Evolutionary conservation across 2,113 vertebrate genomes (phyloP).

Genomic region (Otis tarda): DNA sequence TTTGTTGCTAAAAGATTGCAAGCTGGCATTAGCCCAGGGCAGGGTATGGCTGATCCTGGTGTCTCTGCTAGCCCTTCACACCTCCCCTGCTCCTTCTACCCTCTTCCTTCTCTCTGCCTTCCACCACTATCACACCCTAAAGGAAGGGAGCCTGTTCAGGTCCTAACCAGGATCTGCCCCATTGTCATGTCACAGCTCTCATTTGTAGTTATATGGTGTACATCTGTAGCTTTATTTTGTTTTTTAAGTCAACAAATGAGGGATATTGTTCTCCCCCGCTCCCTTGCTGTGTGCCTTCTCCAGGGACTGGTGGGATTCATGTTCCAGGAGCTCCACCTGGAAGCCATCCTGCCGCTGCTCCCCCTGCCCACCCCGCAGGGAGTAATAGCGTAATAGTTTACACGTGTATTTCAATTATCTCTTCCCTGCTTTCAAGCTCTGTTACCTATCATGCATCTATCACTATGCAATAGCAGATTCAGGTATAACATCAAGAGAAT

Average conservation of each 20-base stretch:
- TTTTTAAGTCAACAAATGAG: neutral
- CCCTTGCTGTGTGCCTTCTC: neutral
- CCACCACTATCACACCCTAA: neutral
- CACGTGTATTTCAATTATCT: constrained; percentile 43
- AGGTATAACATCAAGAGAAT: neutral
- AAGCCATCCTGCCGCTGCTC: constrained; percentile 7
- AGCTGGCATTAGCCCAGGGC: neutral
- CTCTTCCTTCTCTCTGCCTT: neutral
- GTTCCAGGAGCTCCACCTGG: constrained; percentile 31
- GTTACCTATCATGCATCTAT: neutral
- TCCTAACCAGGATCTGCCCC: neutral
- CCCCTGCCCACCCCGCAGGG: neutral
- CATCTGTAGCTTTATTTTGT: neutral
- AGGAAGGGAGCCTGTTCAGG: neutral
- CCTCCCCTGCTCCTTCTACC: neutral
- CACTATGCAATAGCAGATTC: neutral
- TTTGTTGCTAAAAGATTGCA: neutral
- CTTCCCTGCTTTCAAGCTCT: neutral
- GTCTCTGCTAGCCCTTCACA: accelerated
- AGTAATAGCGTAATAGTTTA: constrained; percentile 28
- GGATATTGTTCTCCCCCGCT: neutral
- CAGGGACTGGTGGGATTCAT: neutral
- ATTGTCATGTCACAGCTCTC: neutral
- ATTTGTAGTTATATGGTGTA: neutral
- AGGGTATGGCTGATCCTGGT: neutral